Conservation (phyloP, 2,888 invertebrate genomes). For the Monoplex corrugatus region DNA sequence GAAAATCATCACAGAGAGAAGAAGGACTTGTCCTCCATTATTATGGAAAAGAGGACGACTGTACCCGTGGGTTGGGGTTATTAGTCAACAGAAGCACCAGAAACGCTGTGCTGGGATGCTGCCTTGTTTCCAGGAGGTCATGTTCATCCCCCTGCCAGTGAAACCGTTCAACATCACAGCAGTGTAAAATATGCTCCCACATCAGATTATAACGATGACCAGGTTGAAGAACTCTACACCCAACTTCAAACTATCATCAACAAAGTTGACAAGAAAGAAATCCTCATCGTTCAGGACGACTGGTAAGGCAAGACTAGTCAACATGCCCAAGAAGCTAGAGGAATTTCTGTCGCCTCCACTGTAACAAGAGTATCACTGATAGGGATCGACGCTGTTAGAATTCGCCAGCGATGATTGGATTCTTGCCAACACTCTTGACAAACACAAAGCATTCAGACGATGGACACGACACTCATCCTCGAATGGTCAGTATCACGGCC, state of each 20-base stretch:
- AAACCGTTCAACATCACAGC: background rate
- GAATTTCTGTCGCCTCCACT: background rate
- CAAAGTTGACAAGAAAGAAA: constrained; percentile 2
- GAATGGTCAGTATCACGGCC: background rate
- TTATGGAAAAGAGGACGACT: too few relatives aligned
- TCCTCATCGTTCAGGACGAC: background rate
- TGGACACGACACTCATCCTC: background rate
- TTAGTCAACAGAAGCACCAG: too few relatives aligned
- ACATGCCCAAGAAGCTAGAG: background rate
- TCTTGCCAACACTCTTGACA: background rate
- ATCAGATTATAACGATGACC: background rate
- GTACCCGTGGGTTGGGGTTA: too few relatives aligned
- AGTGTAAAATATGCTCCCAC: background rate
- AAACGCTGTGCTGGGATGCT: too few relatives aligned
- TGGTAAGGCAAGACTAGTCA: background rate
- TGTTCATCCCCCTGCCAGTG: too few relatives aligned
- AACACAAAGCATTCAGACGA: background rate
- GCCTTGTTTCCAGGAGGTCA: too few relatives aligned
- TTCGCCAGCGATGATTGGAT: background rate
- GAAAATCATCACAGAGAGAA: too few relatives aligned
- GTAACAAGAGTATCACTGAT: background rate
- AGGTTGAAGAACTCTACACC: background rate
- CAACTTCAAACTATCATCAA: constrained; percentile 14
- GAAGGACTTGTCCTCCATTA: too few relatives aligned
- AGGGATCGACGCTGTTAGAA: background rate